Base-by-base conservation (phyloP, 2,113 vertebrate genomes). In the Cryptoleucopteryx plumbea region DNA sequence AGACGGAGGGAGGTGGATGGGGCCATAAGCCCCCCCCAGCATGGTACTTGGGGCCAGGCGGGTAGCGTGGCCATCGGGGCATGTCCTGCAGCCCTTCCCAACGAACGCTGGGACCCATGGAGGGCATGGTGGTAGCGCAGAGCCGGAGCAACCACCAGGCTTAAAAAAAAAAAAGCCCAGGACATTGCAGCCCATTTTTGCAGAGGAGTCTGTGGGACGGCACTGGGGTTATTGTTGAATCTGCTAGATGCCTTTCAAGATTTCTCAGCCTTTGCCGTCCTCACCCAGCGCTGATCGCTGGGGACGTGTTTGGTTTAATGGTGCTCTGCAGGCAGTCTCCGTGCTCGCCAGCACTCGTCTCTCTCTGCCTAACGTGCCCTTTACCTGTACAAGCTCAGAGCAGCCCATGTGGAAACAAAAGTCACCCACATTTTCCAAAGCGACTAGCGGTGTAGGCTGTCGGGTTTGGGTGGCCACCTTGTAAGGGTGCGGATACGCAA, bases 1-100 rank as follows among this genome's bases (percentile, higher is more conserved):
- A 68, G 59, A 36, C 16, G 34, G 20, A 25, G 21, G 38, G 55
- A 73, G 29, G 22, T 70, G 45, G 43, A 82, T 42, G n/a, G n/a
- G 42, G 7, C 32, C 9, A 7, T 58, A 36, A 91, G 13, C 3
- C 14, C 21, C 21, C 27, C 52, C 21, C 5, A 4, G 43, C 32
- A 63, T 25, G 0, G 0, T n/a, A 4, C 31, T 27, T 74, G 34
- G 11, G 21, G 23, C 40, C 26, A 74, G 50, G 14, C 0, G 0
- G 27, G 14, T 52, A 55, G 16, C 0, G 0, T 4, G 4, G 11
- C 62, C 45, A 34, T 43, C 2, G 4, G 32, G 27, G 3, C 32
- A 72, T 23, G 21, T 84, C 75, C 74, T 81, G 22, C 22, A 72
- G 58, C 47, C n/a, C 34, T 71, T 88, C 74, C 47, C 47, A 85